Evolutionary conservation across 2,797 vertebrate genomes (phyloP), one percentile per base, ranked within the genome.

Genomic region (Nasua narica): DNA sequence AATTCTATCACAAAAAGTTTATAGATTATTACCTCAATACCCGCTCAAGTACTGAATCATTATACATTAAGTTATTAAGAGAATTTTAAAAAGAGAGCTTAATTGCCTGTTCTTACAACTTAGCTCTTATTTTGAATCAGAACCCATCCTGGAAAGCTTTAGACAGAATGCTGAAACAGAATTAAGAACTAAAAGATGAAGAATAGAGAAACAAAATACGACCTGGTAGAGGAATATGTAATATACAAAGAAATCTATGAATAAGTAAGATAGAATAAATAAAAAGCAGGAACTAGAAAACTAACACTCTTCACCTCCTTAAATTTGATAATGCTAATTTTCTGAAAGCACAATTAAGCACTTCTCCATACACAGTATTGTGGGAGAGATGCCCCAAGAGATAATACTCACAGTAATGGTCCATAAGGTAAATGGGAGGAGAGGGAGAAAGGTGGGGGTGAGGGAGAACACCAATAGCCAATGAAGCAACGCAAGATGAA

Each of bases 1-100:
- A 88, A 91, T 37, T 87, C 65, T 78, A 81, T 70, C 82, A 94
- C 7, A 74, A 90, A 84, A 94, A 88, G 69, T 94, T 90, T 91
- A 89, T 27, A 54, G 50, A 85, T 93, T 89, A 94, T 16, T 40
- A 94, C 60, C 52, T 46, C 40, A 78, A 88, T 35, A 88, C 3
- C 32, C 8, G 69, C 29, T 83, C 23, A 89, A 82, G 46, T 76
- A 50, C 52, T 89, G 90, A 91, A 91, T 87, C 35, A 77, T 56
- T 90, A 65, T 8, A 18, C 32, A 94, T n/a, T 76, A 52, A 91
- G 23, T 82, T 76, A 69, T 37, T 69, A 32, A 83, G 69, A 76
- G 2, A 82, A 29, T 81, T 87, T 91, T 77, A 21, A 93, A 65
- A 35, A 37, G 62, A 67, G 50, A 69, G 32, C 77, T 94, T 69